Conservation (phyloP, 2,797 vertebrate species). For the Myioborus miniatus region DNA sequence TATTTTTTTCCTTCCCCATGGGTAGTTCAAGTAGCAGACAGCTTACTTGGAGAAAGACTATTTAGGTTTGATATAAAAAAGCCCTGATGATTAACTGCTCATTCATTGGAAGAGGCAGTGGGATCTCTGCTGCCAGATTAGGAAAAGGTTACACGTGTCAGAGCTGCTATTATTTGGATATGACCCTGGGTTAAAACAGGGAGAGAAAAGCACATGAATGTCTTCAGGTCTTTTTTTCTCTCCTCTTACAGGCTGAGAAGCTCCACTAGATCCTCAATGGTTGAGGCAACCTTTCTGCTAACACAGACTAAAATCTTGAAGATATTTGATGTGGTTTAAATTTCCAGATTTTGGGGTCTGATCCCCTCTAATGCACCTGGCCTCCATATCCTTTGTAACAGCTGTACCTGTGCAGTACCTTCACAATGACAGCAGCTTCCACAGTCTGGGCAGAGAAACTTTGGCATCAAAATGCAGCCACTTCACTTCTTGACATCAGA, state of each 20-base stretch:
- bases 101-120: neutral
- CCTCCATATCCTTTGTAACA: neutral
- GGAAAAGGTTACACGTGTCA: neutral
- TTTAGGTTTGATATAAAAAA: neutral
- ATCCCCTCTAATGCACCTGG: neutral
- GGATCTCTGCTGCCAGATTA: neutral
- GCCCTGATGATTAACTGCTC: neutral
- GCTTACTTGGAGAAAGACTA: neutral
- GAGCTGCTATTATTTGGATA: neutral
- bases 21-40: slow-evolving; percentile 24
- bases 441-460: neutral
- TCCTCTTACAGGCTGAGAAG: neutral
- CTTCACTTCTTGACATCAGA: neutral
- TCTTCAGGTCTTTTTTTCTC: neutral
- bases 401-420: neutral
- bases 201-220: accelerated
- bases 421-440: neutral
- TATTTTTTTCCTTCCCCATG: neutral
- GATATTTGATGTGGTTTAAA: neutral
- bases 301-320: neutral
- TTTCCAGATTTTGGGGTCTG: neutral
- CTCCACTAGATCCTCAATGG: neutral
- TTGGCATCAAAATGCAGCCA: neutral
- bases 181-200: neutral
- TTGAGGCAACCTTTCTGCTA: neutral